These are phyloP conservation scores for Clinocottus analis DNA, from an alignment of 2,113 vertebrate species.

Conservation along the genomic window DNA sequence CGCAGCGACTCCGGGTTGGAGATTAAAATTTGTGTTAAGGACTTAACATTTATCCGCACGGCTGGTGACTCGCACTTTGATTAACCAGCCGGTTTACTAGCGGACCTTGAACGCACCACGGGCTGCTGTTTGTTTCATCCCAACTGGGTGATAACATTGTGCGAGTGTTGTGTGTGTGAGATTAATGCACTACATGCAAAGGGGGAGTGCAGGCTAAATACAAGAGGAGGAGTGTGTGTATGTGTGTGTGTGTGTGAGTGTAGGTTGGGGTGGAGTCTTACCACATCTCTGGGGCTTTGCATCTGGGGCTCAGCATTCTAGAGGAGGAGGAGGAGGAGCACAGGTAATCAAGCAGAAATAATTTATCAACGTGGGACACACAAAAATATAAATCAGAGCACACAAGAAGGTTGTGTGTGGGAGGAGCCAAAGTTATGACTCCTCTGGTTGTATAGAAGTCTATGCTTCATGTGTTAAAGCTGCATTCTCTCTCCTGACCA, in stretches of 20 bases:
- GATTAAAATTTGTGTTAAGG: slow-evolving; percentile 38
- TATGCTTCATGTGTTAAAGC: too few species aligned
- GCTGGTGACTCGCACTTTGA: slow-evolving; percentile 27
- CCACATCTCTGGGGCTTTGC: slow-evolving; percentile 77
- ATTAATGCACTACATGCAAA: slow-evolving; percentile 20
- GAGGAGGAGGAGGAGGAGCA: slow-evolving; percentile 57
- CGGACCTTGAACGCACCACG: not conserved
- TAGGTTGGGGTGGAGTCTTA: slow-evolving; percentile 70
- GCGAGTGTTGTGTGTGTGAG: not conserved
- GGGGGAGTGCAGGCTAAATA: slow-evolving; percentile 5
- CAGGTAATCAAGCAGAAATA: slow-evolving; percentile 46
- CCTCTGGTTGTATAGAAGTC: too few species aligned
- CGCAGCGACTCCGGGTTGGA: slow-evolving; percentile 28
- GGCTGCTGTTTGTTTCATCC: slow-evolving; percentile 8
- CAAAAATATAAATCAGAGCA: slow-evolving; percentile 1
- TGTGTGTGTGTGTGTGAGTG: slow-evolving; percentile 21
- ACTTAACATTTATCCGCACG: slow-evolving; percentile 26
- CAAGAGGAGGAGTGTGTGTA: slow-evolving; percentile 3
- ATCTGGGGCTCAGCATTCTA: slow-evolving; percentile 76
- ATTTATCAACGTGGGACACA: not conserved
- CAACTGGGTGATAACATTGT: slow-evolving; percentile 7
- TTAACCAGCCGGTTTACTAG: slow-evolving; percentile 35
- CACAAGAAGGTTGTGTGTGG: not conserved
- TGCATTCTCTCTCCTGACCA: too few species aligned
- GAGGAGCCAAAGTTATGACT: not conserved